A percentile compares a stretch with the other conserved stretches of the same genome.
phyloP scores from a whole-genome alignment of 2,888 invertebrate genomes.

The Mimas tiliae region DNA sequence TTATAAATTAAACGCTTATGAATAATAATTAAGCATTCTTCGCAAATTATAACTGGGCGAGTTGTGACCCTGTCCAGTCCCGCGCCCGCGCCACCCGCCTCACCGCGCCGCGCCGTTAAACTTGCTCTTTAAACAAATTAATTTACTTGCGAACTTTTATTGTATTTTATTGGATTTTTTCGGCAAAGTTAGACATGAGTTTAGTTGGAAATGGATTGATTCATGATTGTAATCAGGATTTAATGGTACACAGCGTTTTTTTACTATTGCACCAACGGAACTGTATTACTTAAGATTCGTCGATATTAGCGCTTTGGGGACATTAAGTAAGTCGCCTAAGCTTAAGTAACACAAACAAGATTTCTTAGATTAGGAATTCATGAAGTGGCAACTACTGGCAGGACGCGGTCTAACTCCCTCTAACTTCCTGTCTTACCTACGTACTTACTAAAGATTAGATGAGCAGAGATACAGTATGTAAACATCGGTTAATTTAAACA shows the following conservation, averaged over 20 bases:
- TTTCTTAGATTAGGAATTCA: slow-evolving; percentile 24
- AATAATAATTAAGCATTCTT: slow-evolving; percentile 25
- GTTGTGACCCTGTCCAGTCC: not conserved
- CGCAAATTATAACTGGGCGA: slow-evolving; percentile 19
- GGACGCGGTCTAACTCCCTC: slow-evolving; percentile 24
- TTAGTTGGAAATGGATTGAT: not conserved
- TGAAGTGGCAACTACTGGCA: slow-evolving; percentile 21
- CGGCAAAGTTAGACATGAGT: not conserved
- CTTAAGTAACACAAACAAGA: slow-evolving; percentile 16
- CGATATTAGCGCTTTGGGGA: not conserved
- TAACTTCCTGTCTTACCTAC: slow-evolving; percentile 16
- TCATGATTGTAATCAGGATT: not conserved
- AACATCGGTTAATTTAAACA: no score
- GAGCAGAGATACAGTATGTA: slow-evolving; percentile 5
- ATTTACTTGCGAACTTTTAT: slow-evolving; percentile 18
- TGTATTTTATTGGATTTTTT: not conserved
- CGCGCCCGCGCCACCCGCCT: not conserved
- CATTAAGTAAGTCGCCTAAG: not conserved
- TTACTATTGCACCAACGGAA: no score
- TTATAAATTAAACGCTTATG: slow-evolving; percentile 28
- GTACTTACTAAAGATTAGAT: not conserved
- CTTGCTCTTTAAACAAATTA: slow-evolving; percentile 13
- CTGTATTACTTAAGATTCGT: no score
- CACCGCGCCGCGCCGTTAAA: not conserved
- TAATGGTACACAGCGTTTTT: not conserved